phyloP scores from a whole-genome alignment of 2,113 vertebrate species.

The Melospiza melodia region DNA sequence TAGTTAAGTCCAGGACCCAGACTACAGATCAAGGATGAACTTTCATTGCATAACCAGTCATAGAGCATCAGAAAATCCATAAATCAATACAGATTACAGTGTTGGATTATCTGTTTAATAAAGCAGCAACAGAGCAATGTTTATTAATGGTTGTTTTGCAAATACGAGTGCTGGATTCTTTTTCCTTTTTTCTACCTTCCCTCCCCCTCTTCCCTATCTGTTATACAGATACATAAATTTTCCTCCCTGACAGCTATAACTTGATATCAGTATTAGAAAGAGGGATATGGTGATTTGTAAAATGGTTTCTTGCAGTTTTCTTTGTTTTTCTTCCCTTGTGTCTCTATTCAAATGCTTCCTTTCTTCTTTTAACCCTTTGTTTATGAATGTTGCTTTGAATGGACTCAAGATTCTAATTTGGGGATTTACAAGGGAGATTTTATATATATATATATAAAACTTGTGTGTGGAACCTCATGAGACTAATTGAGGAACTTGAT shows the following conservation, averaged over 20 bases:
- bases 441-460: neutral
- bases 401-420: neutral
- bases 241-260: neutral
- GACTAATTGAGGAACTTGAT: neutral
- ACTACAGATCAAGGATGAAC: slow-evolving; percentile 15
- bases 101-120: slow-evolving; percentile 54
- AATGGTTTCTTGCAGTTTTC: slow-evolving; percentile 39
- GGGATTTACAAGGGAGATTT: neutral
- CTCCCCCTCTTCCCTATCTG: neutral
- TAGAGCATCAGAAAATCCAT: neutral
- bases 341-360: neutral
- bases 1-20: neutral
- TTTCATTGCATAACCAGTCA: neutral
- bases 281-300: neutral
- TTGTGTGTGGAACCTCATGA: accelerated
- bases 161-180: neutral
- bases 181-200: no score
- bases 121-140: slow-evolving; percentile 31
- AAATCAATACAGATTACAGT: slow-evolving; percentile 16
- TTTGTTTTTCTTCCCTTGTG: slow-evolving; percentile 11
- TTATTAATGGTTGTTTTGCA: slow-evolving; percentile 28
- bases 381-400: neutral
- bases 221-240: neutral
- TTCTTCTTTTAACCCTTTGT: slow-evolving; percentile 30
- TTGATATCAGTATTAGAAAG: neutral